Conservation (phyloP, 1,140 invertebrate genomes). For the Armadillidium nasatum region DNA sequence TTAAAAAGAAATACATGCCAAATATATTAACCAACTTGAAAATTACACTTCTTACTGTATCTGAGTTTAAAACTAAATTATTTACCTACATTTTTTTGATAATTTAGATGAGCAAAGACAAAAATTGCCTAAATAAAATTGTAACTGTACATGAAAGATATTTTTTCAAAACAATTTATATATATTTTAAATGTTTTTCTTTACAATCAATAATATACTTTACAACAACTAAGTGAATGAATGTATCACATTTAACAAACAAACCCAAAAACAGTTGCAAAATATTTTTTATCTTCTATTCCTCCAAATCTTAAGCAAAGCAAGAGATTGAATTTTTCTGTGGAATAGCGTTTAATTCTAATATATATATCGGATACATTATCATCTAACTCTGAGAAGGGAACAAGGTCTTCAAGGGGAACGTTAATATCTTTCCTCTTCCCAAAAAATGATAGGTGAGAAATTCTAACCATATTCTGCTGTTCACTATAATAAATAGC, state of each 20-base stretch:
- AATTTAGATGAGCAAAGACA: too few relatives aligned
- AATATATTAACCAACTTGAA: too few relatives aligned
- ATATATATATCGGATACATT: conserved; percentile 21
- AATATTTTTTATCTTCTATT: conserved; percentile 25
- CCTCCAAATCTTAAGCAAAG: conserved; percentile 35
- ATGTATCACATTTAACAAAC: not conserved
- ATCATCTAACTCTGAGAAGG: conserved; percentile 27
- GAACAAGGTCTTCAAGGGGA: conserved; percentile 26
- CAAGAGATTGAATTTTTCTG: conserved; percentile 21
- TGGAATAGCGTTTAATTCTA: conserved; percentile 21
- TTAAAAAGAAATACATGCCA: too few relatives aligned
- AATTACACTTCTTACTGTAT: too few relatives aligned
- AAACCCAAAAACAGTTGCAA: conserved; percentile 27
- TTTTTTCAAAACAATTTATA: too few relatives aligned
- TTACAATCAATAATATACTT: too few relatives aligned
- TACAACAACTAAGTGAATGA: too few relatives aligned
- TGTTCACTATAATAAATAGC: conserved; percentile 23
- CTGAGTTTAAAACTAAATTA: too few relatives aligned
- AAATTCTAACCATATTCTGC: conserved; percentile 23
- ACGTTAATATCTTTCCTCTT: conserved; percentile 25
- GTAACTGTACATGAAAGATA: too few relatives aligned
- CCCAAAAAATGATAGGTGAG: conserved; percentile 35
- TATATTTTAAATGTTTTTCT: too few relatives aligned
- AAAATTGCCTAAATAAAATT: too few relatives aligned
- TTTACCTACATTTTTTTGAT: too few relatives aligned